Conservation (phyloP, 2,888 invertebrate genomes). For the Noctua janthina region DNA sequence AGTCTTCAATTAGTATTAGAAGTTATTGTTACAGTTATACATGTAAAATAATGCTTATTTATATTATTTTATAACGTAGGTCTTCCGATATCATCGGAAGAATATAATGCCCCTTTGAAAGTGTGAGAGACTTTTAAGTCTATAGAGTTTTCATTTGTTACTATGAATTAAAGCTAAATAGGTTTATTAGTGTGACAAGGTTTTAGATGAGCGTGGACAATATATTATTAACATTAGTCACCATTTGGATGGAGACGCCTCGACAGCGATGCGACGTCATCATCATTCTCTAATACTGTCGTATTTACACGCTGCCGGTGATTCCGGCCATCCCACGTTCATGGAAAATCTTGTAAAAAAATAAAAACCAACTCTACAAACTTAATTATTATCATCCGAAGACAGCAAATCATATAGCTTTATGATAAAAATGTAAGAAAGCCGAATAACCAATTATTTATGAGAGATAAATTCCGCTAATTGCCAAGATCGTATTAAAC, state of each 20-base stretch:
- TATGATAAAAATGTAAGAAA: constrained; percentile 30
- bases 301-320: too few species aligned
- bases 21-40: constrained; percentile 54
- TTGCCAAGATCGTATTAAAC: constrained; percentile 41
- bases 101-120: constrained; percentile 21
- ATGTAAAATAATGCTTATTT: constrained; percentile 57
- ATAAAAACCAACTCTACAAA: constrained; percentile 8
- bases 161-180: constrained; percentile 4
- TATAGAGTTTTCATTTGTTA: constrained; percentile 11
- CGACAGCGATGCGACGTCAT: neutral
- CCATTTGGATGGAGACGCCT: neutral
- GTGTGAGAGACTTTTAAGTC: constrained; percentile 26
- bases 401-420: constrained; percentile 39
- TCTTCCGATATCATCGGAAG: constrained; percentile 46
- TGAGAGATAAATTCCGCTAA: constrained; percentile 26
- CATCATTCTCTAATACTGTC: neutral
- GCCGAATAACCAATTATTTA: constrained; percentile 32
- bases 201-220: constrained; percentile 41
- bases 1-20: constrained; percentile 62
- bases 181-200: constrained; percentile 23
- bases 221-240: neutral
- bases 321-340: constrained; percentile 6
- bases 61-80: constrained; percentile 54
- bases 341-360: constrained; percentile 32
- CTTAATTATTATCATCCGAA: constrained; percentile 7